Percentiles rank a stretch among this genome's conserved stretches.
These are phyloP conservation scores for Drosophila recens DNA, from an alignment of 2,888 invertebrate species.

Conservation along the genomic window DNA sequence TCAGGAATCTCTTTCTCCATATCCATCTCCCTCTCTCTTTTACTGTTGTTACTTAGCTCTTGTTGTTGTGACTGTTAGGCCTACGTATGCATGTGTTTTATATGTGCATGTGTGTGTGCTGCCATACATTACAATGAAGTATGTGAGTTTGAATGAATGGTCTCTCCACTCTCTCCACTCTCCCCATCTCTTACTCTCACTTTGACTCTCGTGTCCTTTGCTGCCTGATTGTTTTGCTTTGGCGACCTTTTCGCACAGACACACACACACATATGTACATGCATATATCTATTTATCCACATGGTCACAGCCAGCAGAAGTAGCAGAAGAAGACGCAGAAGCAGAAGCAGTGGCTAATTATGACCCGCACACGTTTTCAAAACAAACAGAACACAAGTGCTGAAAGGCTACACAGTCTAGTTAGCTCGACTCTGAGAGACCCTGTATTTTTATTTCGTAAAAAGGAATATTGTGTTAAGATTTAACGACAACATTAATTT, in stretches of 20 bases:
- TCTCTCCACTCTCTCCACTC: constrained; percentile 22
- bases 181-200: constrained; percentile 18
- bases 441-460: not conserved
- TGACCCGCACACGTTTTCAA: constrained; percentile 84
- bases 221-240: constrained; percentile 66
- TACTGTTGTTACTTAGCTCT: constrained; percentile 30
- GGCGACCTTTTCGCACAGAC: constrained; percentile 70
- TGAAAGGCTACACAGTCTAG: not conserved
- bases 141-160: constrained; percentile 72
- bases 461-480: not conserved
- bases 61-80: constrained; percentile 47
- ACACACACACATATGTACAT: constrained; percentile 16
- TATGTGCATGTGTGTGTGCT: constrained; percentile 26
- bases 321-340: constrained; percentile 13
- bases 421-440: not conserved
- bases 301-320: constrained; percentile 63
- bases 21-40: constrained; percentile 19
- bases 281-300: constrained; percentile 23
- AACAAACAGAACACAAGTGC: constrained; percentile 61
- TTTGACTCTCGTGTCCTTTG: constrained; percentile 24
- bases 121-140: constrained; percentile 80
- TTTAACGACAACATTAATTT: too few species aligned
- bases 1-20: constrained; percentile 3
- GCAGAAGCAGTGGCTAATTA: constrained; percentile 79
- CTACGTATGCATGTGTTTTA: constrained; percentile 30